Base-by-base conservation (phyloP, 2,113 vertebrate genomes). In the Gobio gobio region DNA sequence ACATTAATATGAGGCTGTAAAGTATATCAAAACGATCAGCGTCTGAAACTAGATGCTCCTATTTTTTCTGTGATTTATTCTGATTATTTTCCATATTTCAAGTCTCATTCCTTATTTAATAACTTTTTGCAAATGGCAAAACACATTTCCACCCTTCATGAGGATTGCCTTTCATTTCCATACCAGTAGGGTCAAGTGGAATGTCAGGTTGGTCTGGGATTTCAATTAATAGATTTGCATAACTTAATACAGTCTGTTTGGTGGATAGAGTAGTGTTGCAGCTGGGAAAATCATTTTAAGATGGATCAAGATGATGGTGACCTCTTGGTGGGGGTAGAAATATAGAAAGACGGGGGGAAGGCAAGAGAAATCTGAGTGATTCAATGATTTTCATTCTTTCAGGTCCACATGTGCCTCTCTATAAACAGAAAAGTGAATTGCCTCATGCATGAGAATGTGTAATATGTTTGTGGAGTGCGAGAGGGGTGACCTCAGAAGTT, bases 191-290 rank as follows among this genome's bases (percentile, higher is more conserved):
- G 86, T 89, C 85, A 87, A 77, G 58, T 79, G 73, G 83, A 86
- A 80, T 74, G 72, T 86, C 77, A 22, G 47, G 83, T 84, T 51
- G 70, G 85, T 81, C 85, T 75, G 51, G 56, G 82, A 86, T 89
- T 87, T 87, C 79, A 87, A 83, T 89, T 84, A 85, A 83, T 61
- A 64, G 5, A 91, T 89, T 90, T 90, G 73, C 87, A 91, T 87
- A 91, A 82, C 83, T 82, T 89, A 87, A 91, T 89, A 66, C 83
- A 82, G 78, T 86, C 80, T 82, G 81, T 86, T 88, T 75, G 77
- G 86, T 82, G 86, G 40, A 86, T 36, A 78, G 87, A 90, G 84
- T 85, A 58, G 47, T 83, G 81, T 87, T 83, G 87, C 72, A 29
- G 26, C 49, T 29, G 81, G 22, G 84, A 87, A 59, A 56, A 63